Evolutionary conservation across 2,888 invertebrate genomes (phyloP).

Genomic region (Girardia tigrina): DNA sequence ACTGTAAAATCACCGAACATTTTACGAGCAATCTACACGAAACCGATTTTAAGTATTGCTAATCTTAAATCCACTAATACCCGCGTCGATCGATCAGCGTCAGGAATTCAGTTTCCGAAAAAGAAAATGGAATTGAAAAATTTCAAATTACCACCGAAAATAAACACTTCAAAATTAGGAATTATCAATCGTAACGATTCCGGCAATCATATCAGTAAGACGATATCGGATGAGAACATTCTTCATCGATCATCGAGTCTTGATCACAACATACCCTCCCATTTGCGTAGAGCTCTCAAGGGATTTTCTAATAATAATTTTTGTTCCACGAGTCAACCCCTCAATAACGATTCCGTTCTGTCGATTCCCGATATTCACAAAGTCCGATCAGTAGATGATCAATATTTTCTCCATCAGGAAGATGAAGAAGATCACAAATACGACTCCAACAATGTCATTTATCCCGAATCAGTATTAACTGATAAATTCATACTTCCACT

Average conservation of each 20-base stretch:
- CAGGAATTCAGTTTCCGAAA: background rate
- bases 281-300: background rate
- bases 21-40: background rate
- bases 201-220: background rate
- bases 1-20: background rate
- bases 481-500: background rate
- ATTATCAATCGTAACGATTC: slow-evolving; percentile 8
- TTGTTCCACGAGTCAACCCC: background rate
- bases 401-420: background rate
- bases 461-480: slow-evolving; percentile 19
- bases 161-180: background rate
- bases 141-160: slow-evolving; percentile 13
- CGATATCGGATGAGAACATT: background rate
- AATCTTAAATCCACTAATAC: background rate
- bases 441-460: background rate
- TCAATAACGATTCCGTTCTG: background rate
- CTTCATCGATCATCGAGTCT: background rate
- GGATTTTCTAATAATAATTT: slow-evolving; percentile 3
- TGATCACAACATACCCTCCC: background rate
- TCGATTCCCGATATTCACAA: slow-evolving; percentile 1
- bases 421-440: background rate
- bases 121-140: background rate
- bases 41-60: background rate
- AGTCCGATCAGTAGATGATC: background rate
- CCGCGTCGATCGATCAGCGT: background rate